phyloP scores from a whole-genome alignment of 2,113 vertebrate species.

The Corythornis cristatus region DNA sequence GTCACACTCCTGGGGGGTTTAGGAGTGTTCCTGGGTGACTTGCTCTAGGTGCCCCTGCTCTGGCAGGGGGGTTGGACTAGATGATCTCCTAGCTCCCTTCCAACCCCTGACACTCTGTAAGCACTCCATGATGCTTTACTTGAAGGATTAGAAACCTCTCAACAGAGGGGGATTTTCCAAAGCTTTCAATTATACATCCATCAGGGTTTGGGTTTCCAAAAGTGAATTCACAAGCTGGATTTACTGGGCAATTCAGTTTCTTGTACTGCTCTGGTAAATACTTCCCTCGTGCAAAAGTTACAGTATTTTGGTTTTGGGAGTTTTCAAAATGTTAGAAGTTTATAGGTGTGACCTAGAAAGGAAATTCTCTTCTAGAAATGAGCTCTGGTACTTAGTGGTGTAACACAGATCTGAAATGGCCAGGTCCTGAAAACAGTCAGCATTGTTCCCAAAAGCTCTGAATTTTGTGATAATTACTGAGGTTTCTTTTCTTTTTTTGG shows the following conservation, averaged over 20 bases:
- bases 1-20: too few relatives aligned
- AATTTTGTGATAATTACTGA: neutral
- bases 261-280: neutral
- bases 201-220: neutral
- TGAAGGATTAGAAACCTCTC: neutral
- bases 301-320: neutral
- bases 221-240: neutral
- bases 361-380: neutral
- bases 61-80: too few relatives aligned
- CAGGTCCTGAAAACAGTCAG: neutral
- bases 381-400: neutral
- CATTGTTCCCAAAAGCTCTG: neutral
- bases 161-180: neutral
- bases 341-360: neutral
- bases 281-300: neutral
- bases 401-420: neutral
- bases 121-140: neutral
- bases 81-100: too few relatives aligned
- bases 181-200: neutral
- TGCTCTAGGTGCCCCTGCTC: too few relatives aligned
- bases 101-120: neutral
- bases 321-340: neutral
- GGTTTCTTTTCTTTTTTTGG: neutral
- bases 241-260: neutral
- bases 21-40: too few relatives aligned